These are phyloP conservation scores for Meteorus cinctellus DNA, from an alignment of 2,888 invertebrate species.

Conservation along the genomic window DNA sequence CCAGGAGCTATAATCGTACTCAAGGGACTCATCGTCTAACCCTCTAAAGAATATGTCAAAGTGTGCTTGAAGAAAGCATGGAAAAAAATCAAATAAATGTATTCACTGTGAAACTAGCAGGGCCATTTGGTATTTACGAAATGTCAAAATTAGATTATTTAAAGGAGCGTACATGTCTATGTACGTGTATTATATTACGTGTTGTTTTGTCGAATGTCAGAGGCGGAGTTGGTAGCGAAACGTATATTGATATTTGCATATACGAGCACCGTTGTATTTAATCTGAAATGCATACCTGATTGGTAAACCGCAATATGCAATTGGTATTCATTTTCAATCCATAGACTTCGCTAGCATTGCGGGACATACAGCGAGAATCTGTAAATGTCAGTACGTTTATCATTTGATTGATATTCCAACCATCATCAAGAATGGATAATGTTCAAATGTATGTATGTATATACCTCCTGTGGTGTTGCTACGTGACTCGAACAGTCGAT, in stretches of 20 bases:
- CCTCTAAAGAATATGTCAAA: no score
- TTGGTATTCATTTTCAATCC: conserved; percentile 20
- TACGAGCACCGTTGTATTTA: conserved; percentile 3
- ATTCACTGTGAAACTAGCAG: not conserved
- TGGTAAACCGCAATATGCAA: conserved; percentile 28
- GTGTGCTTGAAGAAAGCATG: not conserved
- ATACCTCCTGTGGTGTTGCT: not conserved
- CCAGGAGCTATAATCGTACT: no score
- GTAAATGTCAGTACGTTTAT: not conserved
- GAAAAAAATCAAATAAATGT: not conserved
- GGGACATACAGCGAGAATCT: not conserved
- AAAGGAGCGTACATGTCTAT: no score
- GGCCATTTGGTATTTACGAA: no score
- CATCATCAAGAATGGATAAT: conserved; percentile 7
- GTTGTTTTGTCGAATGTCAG: conserved; percentile 20
- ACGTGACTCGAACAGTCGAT: not conserved
- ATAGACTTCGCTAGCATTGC: not conserved
- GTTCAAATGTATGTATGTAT: not conserved
- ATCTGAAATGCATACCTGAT: conserved; percentile 27
- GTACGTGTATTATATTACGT: not conserved
- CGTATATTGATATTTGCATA: conserved; percentile 12
- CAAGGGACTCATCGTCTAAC: no score
- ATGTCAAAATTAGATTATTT: no score
- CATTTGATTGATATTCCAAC: conserved; percentile 24
- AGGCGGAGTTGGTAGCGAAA: not conserved